phyloP scores from a whole-genome alignment of 2,113 vertebrate species.

The Neogale vison region DNA sequence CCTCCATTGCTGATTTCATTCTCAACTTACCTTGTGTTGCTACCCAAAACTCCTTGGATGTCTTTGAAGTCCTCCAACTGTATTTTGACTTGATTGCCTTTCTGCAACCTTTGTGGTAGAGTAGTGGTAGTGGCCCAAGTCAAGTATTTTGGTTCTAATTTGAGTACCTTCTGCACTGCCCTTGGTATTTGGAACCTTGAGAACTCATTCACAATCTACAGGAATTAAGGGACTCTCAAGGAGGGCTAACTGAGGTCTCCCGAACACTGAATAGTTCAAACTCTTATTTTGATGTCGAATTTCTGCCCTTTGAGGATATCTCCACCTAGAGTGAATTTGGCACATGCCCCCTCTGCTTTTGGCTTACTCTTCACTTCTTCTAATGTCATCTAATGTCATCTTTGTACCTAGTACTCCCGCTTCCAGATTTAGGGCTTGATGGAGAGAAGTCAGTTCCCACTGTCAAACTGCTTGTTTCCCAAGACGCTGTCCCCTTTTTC shows the following conservation, averaged over 20 bases:
- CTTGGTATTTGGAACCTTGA: neutral
- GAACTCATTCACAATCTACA: neutral
- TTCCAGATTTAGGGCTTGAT: neutral
- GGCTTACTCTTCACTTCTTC: neutral
- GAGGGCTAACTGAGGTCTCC: neutral
- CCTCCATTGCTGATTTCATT: neutral
- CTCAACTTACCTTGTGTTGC: neutral
- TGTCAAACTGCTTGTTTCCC: neutral
- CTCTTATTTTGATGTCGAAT: neutral
- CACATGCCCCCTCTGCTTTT: neutral
- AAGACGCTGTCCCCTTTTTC: neutral
- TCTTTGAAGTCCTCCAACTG: neutral
- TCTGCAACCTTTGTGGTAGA: neutral
- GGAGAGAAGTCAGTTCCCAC: neutral
- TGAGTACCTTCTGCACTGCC: neutral
- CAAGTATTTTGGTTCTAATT: neutral
- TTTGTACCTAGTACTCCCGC: neutral
- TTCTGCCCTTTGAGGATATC: neutral
- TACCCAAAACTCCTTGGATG: neutral
- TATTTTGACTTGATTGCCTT: neutral
- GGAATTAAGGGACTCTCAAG: neutral
- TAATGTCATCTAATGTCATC: neutral
- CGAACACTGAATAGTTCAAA: neutral
- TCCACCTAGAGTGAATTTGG: neutral
- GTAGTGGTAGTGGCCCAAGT: too few relatives aligned